These are phyloP conservation scores for Pollachius pollachius DNA, from an alignment of 2,113 vertebrate species.

Conservation along the genomic window DNA sequence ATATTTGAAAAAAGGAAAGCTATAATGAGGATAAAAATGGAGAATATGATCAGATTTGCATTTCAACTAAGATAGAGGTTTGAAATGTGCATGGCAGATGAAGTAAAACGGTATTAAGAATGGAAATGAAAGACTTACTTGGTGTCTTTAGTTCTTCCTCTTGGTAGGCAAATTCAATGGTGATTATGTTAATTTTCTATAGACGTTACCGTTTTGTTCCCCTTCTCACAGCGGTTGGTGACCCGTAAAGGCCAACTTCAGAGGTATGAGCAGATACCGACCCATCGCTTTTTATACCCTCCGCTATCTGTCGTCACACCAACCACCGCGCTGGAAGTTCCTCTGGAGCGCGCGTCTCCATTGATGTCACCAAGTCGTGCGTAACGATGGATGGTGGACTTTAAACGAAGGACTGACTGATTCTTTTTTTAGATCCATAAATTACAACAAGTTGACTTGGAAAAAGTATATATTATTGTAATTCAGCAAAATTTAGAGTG, in stretches of 20 bases:
- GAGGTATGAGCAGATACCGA: conserved; percentile 57
- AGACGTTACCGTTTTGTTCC: conserved; percentile 10
- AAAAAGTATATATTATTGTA: not conserved
- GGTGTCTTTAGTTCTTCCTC: conserved; percentile 21
- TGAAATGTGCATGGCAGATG: not conserved
- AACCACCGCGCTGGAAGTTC: conserved; percentile 66
- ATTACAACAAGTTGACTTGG: not conserved
- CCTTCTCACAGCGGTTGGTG: conserved; percentile 36
- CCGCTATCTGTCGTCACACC: conserved; percentile 70
- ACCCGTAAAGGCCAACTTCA: conserved; percentile 58
- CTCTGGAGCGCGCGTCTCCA: conserved; percentile 56
- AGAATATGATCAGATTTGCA: no score
- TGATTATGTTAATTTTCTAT: not conserved
- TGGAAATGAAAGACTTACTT: conserved; percentile 44
- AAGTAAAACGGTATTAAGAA: not conserved
- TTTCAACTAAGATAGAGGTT: not conserved
- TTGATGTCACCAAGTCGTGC: conserved; percentile 73
- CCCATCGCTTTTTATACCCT: conserved; percentile 65
- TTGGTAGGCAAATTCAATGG: conserved; percentile 4
- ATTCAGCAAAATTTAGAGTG: not conserved
- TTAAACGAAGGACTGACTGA: conserved; percentile 25
- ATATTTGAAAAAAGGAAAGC: not conserved
- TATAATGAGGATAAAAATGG: no score
- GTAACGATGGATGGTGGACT: conserved; percentile 41
- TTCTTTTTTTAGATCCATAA: not conserved